Base-by-base conservation (phyloP, 2,113 vertebrate species). In the Pangasianodon gigas region DNA sequence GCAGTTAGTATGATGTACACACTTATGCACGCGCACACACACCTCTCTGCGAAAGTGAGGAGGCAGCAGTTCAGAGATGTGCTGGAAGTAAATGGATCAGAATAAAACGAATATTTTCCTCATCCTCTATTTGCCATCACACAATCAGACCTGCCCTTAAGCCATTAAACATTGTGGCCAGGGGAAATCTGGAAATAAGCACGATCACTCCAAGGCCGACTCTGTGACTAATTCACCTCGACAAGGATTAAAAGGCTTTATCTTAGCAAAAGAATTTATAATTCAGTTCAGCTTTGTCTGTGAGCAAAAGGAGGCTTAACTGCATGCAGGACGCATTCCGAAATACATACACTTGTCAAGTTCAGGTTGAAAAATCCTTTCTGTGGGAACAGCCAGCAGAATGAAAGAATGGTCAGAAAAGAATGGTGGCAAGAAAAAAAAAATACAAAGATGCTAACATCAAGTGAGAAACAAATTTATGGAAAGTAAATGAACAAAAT, bases 351-450 rank as follows among this genome's bases (percentile, higher is more conserved):
- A 92, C 93, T 95, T 87, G 91, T 92, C 92, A 94, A 93, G 92
- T 94, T 95, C 91, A 95, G 92, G 93, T 92, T 95, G 94, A 95
- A 95, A 92, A 95, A 93, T 93, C 93, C 92, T 91, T 93, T 95
- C 95, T 95, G 94, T 93, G 90, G 91, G 90, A 87, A 91, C 91
- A 84, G 88, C 82, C 85, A 18, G 87, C 89, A 92, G 91, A 94
- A 88, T 74, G 92, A 93, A 91, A 91, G 83, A 87, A 88, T 46
- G 24, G 84, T n/a, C 84, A 65, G 74, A 82, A 89, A 65, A 71
- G 88, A 91, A 90, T 1, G 85, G 79, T 89, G 92, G 85, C 90
- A 89, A 79, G 81, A 52, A 37, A 56, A 44, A 80, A 29, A 18
- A 85, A 41, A 46, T 2, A 58, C 37, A 67, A 56, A 84, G 14